A percentile compares a stretch with the other conserved stretches of the same genome.
Conservation (phyloP, 2,113 vertebrate species). For the Chionomys nivalis region DNA sequence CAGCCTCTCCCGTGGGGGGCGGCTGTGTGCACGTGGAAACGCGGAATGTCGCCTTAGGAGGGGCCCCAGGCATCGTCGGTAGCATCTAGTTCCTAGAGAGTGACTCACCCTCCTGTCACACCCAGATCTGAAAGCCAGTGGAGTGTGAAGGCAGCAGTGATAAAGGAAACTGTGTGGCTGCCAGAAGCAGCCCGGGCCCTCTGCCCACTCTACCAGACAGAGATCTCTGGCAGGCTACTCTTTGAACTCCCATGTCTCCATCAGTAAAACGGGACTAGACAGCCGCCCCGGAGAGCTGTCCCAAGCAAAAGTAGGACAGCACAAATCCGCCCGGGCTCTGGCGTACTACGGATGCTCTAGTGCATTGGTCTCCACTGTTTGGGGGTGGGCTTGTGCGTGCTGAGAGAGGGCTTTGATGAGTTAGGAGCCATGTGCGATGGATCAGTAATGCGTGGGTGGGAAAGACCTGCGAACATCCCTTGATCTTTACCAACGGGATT, state of each 20-base stretch:
- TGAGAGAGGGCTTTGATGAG: not conserved
- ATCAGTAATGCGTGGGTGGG: not conserved
- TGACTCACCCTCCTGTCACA: not conserved
- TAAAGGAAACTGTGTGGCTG: not conserved
- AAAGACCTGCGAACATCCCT: not conserved
- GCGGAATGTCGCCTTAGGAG: not conserved
- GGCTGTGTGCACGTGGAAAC: rapidly evolving
- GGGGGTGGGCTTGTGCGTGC: not conserved
- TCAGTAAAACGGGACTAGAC: not conserved
- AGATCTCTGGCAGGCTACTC: not conserved
- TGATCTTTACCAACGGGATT: not conserved
- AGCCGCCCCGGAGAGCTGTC: not conserved
- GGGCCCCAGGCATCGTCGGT: not conserved
- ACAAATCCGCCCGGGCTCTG: rapidly evolving
- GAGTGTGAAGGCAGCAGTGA: not conserved
- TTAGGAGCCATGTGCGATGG: not conserved
- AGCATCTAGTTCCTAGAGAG: not conserved
- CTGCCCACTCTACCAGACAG: not conserved
- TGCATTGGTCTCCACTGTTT: not conserved
- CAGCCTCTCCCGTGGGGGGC: rapidly evolving
- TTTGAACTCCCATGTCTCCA: not conserved
- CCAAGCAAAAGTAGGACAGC: not conserved
- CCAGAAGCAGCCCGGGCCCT: not conserved
- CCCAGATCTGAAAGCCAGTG: not conserved
- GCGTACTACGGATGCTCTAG: not conserved